Base-by-base conservation (phyloP, 2,888 invertebrate genomes). In the Mesorhabditis belari region DNA sequence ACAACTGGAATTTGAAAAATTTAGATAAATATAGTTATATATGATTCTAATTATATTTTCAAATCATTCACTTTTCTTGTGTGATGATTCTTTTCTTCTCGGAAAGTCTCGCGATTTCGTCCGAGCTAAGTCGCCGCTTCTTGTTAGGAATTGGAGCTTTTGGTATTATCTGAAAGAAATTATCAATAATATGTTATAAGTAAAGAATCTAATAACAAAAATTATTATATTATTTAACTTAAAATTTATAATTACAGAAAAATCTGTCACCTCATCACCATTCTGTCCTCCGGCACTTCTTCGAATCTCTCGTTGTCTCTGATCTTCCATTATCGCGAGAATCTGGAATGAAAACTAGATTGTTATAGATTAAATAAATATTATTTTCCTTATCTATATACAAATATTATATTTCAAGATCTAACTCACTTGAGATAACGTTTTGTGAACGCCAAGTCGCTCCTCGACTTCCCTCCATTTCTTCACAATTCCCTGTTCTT, bases 281-380 rank as follows among this genome's bases (percentile, higher is more conserved):
- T 35, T n/a, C 12, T 35, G 12, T n/a, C 44, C 12, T 35, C 51
- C 29, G 28, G 28, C 49, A 2, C 44, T 24, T 3, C 17, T 6
- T n/a, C 23, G 24, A 24, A 60, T 4, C 3, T 27, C 24, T 26
- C 55, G 35, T 21, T 21, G 26, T 9, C 60, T 3, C 51, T 56
- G 25, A 12, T 56, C 50, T 57, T 60, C 60, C 60, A 60, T 26
- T n/a, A n/a, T n/a, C n/a, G n/a, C n/a, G n/a, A n/a, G n/a, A n/a
- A n/a, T n/a, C n/a, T n/a, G n/a, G n/a, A n/a, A n/a, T n/a, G n/a
- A n/a, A n/a, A n/a, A n/a, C n/a, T n/a, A n/a, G n/a, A n/a, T n/a
- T n/a, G n/a, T n/a, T n/a, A n/a, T n/a, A n/a, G n/a, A n/a, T n/a
- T n/a, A n/a, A n/a, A n/a, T n/a, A n/a, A n/a, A n/a, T n/a, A n/a